Base-by-base conservation (phyloP, 2,797 vertebrate genomes). In the Gephyroberyx darwinii region DNA sequence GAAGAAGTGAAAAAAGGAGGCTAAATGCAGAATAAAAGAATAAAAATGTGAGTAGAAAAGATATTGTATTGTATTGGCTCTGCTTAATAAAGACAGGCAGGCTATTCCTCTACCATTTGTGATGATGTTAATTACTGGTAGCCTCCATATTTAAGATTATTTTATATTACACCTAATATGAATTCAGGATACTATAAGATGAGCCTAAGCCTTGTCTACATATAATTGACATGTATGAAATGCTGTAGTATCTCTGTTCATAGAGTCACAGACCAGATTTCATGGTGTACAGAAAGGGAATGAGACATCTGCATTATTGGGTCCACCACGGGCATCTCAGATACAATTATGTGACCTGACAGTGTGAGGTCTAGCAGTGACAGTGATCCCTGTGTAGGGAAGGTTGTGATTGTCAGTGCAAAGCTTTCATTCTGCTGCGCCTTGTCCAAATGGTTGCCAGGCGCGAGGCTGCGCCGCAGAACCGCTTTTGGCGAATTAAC, bases 281-380 rank as follows among this genome's bases (percentile, higher is more conserved):
- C 74, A 37, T 63, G 41, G 69, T 82, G 26, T 41, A 59, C 31
- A 26, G 64, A 69, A 31, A 64, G 65, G 67, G 69, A 77, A 77
- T 61, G 65, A 73, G 72, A 76, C 77, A 60, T 66, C 22, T 65
- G 75, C 82, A 70, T 83, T 81, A 74, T 71, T 77, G 85, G 83
- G 84, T 81, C 67, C 73, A 78, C 80, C 81, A 73, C 72, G 56
- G 80, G 75, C 78, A 77, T 80, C 69, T 81, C 50, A 77, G 77
- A 82, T 87, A 84, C 59, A 88, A 84, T 92, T 85, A 93, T 91
- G 74, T 84, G 89, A 87, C 86, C 89, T 91, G 92, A 91, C 92
- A 92, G 86, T 87, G 75, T 69, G 82, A 69, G 84, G 85, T 90
- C 89, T 80, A 33, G 76, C 70, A 39, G 84, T 87, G 88, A 89